phyloP scores from a whole-genome alignment of 2,113 vertebrate genomes.

The Empidonax alnorum region DNA sequence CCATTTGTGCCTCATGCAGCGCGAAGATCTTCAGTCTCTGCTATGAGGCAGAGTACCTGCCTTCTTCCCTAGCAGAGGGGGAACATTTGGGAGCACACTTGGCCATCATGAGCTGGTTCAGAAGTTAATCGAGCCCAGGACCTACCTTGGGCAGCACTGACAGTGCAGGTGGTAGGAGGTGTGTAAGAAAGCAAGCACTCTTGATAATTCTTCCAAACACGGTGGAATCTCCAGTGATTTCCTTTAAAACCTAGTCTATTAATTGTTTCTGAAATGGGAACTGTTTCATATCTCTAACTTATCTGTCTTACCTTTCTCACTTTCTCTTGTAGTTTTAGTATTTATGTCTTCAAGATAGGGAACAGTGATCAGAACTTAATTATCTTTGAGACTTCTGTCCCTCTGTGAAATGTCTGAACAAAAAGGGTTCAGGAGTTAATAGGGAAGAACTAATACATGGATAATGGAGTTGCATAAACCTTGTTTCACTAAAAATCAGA shows the following conservation, averaged over 20 bases:
- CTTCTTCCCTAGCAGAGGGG: background rate
- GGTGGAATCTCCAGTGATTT: background rate
- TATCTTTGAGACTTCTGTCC: conserved; percentile 46
- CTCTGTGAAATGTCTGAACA: conserved; percentile 22
- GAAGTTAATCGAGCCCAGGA: background rate
- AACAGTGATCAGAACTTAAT: conserved; percentile 24
- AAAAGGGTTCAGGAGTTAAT: conserved; percentile 21
- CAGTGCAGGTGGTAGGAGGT: background rate
- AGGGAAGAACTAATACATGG: conserved; percentile 23
- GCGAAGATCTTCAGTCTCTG: background rate
- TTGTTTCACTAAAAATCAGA: background rate
- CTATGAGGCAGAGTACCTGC: background rate
- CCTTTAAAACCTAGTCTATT: background rate
- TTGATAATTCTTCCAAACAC: background rate
- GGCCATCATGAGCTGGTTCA: background rate
- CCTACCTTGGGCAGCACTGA: background rate
- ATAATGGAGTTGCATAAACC: conserved; percentile 16
- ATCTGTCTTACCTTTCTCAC: background rate
- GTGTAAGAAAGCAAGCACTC: background rate
- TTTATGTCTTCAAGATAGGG: background rate
- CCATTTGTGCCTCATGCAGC: background rate
- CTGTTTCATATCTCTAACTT: background rate
- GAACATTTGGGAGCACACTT: background rate
- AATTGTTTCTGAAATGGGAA: conserved; percentile 16
- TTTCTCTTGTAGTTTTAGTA: background rate